Conservation (phyloP, 1,140 invertebrate species). For the Ceratoteleas bidentatus region DNA sequence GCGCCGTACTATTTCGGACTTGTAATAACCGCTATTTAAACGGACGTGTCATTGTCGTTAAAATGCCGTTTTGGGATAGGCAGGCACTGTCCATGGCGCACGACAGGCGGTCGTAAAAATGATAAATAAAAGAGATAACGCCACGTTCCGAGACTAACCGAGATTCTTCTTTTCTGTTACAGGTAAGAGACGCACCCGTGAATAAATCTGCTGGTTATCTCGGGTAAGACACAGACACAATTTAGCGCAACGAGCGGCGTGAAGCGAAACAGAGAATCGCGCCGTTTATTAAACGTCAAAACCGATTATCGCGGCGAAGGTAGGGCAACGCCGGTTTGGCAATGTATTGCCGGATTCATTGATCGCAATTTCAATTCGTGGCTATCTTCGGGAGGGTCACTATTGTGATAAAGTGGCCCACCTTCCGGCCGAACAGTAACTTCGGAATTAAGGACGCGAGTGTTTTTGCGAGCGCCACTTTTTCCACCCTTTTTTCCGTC, state of each 20-base stretch:
- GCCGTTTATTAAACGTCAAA: slow-evolving; percentile 46
- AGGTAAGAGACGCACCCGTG: slow-evolving; percentile 43
- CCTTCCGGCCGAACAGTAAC: slow-evolving; percentile 7
- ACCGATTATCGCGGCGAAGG: slow-evolving; percentile 37
- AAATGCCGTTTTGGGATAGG: slow-evolving; percentile 35
- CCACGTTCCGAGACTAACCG: slow-evolving; percentile 27
- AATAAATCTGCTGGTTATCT: slow-evolving; percentile 13
- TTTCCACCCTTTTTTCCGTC: background rate
- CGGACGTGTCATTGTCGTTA: slow-evolving; percentile 45
- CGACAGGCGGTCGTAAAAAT: background rate
- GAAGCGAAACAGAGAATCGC: slow-evolving; percentile 35
- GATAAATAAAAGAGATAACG: slow-evolving; percentile 16
- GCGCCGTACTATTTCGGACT: slow-evolving; percentile 45
- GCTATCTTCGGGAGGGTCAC: slow-evolving; percentile 21
- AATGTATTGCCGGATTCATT: slow-evolving; percentile 46
- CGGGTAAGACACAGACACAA: slow-evolving; percentile 44
- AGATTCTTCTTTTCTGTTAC: slow-evolving; percentile 57
- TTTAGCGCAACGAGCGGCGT: slow-evolving; percentile 30
- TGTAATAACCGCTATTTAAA: slow-evolving; percentile 54
- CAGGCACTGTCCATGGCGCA: slow-evolving; percentile 8
- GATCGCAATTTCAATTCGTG: slow-evolving; percentile 54
- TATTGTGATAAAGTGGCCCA: slow-evolving; percentile 38
- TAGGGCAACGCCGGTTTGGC: slow-evolving; percentile 35
- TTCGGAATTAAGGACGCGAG: too few species aligned
- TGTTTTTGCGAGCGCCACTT: slow-evolving; percentile 21